A percentile compares a stretch with the other conserved stretches of the same genome.
phyloP scores from a whole-genome alignment of 2,888 invertebrate species.

The Drosophila diplacantha region DNA sequence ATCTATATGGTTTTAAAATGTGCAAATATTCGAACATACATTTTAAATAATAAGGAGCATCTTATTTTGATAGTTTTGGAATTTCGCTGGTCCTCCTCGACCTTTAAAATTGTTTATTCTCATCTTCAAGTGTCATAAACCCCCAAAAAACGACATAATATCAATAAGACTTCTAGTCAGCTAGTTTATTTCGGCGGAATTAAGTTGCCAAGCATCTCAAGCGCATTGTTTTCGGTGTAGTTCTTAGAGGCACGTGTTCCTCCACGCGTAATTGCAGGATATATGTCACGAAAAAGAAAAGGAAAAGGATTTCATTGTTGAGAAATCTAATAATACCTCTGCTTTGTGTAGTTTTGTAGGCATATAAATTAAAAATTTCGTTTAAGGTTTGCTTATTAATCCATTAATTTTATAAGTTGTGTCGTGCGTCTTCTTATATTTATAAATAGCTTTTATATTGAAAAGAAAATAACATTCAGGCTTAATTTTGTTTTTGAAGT shows the following conservation, averaged over 20 bases:
- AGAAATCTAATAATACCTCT: constrained; percentile 12
- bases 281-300: background rate
- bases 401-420: background rate
- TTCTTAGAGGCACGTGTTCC: constrained; percentile 37
- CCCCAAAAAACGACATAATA: no score
- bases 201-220: no score
- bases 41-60: no score
- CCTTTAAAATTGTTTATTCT: no score
- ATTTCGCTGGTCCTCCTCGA: no score
- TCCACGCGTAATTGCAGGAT: constrained; percentile 43
- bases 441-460: background rate
- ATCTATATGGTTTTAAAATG: background rate
- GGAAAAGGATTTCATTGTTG: constrained; percentile 13
- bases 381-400: background rate
- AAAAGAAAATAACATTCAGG: background rate
- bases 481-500: background rate
- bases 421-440: background rate
- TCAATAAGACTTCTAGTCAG: no score
- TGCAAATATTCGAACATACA: background rate
- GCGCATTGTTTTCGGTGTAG: constrained; percentile 1
- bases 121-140: no score
- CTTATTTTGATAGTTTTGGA: background rate
- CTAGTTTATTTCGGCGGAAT: no score
- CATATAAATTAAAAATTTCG: background rate
- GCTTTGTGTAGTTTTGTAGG: background rate